Evolutionary conservation across 2,797 vertebrate species (phyloP), one percentile per base, ranked within the genome.

Genomic region (Lagodon rhomboides): DNA sequence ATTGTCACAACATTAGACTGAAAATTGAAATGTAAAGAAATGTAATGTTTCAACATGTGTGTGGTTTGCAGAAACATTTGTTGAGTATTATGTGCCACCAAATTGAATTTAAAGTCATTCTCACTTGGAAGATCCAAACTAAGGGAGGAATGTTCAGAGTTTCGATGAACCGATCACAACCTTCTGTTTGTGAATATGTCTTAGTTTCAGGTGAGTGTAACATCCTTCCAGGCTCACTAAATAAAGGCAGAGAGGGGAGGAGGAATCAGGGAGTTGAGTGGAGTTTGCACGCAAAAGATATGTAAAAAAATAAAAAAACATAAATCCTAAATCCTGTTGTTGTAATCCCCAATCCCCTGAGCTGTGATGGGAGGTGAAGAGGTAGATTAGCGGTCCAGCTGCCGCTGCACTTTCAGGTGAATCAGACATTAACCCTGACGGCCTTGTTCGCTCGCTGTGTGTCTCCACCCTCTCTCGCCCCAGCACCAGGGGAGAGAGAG

Each of bases 301-400:
- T 56, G 58, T 44, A 64, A 64, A 83, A 60, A 59, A 47, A 34
- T 34, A 58, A 58, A 58, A 83, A 74, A 41, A 15, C 67, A 51
- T 85, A 89, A 93, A 93, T 85, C 91, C 84, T 69, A 87, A 94
- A 93, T 94, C 93, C 89, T 58, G 75, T 90, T 87, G 84, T 92
- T 84, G 83, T 90, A 90, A 92, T 86, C 84, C 76, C 17, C 62
- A 82, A 80, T 84, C 85, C 86, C 51, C 79, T 68, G 84, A 83
- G 87, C 77, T 9, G 63, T 73, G 67, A 20, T 43, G 75, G 74
- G 49, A 69, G 83, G 84, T 82, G 81, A 85, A 86, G 80, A 78
- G 84, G 67, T 77, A 84, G 85, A 90, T 91, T 89, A 92, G 70
- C 49, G 38, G 60, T 78, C 85, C 60, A 59, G 79, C 87, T 88